Conservation (phyloP, 1,140 invertebrate genomes). For the Drosophila eugracilis region DNA sequence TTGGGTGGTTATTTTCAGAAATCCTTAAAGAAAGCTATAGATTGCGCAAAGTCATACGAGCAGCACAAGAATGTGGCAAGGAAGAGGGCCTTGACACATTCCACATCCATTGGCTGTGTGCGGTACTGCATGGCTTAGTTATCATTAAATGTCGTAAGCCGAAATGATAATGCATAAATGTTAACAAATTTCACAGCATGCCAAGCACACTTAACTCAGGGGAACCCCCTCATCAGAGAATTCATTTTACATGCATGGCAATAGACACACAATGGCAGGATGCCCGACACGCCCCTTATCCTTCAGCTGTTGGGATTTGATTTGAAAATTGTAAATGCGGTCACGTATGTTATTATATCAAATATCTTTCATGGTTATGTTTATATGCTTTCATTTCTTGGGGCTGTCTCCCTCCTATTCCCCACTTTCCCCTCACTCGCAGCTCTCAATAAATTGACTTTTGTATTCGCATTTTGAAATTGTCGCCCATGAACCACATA, state of each 20-base stretch:
- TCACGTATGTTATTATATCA: constrained; percentile 84
- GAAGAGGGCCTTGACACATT: neutral
- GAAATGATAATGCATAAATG: constrained; percentile 66
- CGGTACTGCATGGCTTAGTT: constrained; percentile 4
- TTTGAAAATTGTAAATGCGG: constrained; percentile 82
- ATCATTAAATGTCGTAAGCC: constrained; percentile 54
- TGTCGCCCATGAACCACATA: constrained; percentile 49
- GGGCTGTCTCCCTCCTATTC: constrained; percentile 6
- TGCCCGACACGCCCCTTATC: constrained; percentile 18
- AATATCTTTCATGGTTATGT: constrained; percentile 81
- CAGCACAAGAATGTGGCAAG: neutral
- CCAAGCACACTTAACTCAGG: constrained; percentile 31
- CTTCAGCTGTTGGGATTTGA: constrained; percentile 59
- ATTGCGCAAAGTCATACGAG: too few species aligned
- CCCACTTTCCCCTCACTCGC: constrained; percentile 1
- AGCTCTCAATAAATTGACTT: constrained; percentile 77
- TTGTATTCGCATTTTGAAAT: constrained; percentile 70
- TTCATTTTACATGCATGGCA: constrained; percentile 72
- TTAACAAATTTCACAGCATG: constrained; percentile 70
- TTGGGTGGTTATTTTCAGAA: too few species aligned
- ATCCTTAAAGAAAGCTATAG: too few species aligned
- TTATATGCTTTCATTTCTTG: constrained; percentile 64
- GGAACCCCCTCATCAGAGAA: constrained; percentile 37
- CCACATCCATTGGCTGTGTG: neutral
- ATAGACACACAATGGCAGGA: constrained; percentile 41